Conservation (phyloP, 2,888 invertebrate species). For the Chironomus riparius region DNA sequence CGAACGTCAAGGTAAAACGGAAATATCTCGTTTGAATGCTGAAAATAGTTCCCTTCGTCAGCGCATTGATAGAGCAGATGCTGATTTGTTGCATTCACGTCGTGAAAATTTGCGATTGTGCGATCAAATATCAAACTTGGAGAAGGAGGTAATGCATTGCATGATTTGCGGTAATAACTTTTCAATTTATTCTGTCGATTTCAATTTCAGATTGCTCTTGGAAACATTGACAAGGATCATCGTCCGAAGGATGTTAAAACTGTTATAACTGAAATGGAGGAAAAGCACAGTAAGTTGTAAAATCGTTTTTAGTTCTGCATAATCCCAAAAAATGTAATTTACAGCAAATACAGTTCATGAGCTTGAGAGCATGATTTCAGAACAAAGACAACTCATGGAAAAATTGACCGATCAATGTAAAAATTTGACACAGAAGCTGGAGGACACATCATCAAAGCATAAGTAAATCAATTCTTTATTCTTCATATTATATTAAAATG, state of each 20-base stretch:
- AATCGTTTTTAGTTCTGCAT: no score
- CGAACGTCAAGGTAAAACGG: constrained; percentile 68
- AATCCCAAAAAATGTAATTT: no score
- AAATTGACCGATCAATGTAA: constrained; percentile 84
- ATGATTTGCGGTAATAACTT: no score
- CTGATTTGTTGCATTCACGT: constrained; percentile 68
- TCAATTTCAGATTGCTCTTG: constrained; percentile 48
- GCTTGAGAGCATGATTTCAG: constrained; percentile 81
- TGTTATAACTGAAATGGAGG: constrained; percentile 69
- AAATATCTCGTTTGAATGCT: constrained; percentile 62
- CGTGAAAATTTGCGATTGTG: constrained; percentile 68
- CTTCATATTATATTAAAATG: not conserved
- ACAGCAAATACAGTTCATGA: constrained; percentile 74
- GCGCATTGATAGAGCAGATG: constrained; percentile 68
- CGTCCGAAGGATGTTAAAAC: constrained; percentile 61
- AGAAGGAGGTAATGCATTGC: constrained; percentile 60
- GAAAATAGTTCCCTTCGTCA: constrained; percentile 66
- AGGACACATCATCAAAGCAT: constrained; percentile 79
- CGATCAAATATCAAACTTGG: constrained; percentile 68
- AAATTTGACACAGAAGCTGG: constrained; percentile 79
- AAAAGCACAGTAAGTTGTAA: constrained; percentile 74
- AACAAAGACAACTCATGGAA: constrained; percentile 88
- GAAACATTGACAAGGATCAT: constrained; percentile 50
- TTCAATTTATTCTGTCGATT: not conserved
- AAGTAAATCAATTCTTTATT: constrained; percentile 50